Evolutionary conservation across 2,888 invertebrate species (phyloP).

Genomic region (Diarsia rubi): DNA sequence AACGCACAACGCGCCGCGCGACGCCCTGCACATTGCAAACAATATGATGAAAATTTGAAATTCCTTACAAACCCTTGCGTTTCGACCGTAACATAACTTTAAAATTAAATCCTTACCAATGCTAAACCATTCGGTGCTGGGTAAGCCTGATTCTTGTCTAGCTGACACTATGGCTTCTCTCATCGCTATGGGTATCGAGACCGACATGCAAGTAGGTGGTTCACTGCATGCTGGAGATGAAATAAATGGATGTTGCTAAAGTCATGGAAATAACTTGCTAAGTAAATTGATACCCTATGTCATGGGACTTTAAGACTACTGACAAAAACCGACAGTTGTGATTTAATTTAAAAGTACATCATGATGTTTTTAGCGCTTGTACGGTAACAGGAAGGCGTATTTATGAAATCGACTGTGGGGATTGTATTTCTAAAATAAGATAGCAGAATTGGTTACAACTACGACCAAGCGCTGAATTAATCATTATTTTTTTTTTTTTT

Average conservation of each 20-base stretch:
- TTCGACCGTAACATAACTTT: background rate
- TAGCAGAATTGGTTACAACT: background rate
- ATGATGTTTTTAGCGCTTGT: background rate
- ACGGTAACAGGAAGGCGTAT: background rate
- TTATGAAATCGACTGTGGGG: background rate
- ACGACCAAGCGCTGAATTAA: background rate
- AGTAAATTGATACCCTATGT: background rate
- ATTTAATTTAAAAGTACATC: background rate
- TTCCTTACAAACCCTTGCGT: too few species aligned
- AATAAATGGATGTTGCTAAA: background rate
- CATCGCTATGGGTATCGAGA: slow-evolving; percentile 88
- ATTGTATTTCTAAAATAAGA: background rate
- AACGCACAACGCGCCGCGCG: too few species aligned
- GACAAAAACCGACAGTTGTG: background rate
- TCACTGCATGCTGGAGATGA: slow-evolving; percentile 81
- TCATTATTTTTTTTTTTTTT: too few species aligned
- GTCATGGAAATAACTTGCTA: background rate
- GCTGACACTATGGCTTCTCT: slow-evolving; percentile 91
- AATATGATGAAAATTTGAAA: too few species aligned
- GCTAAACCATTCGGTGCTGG: slow-evolving; percentile 86
- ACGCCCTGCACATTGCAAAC: too few species aligned
- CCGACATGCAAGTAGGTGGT: slow-evolving; percentile 82
- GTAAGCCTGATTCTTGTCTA: slow-evolving; percentile 89
- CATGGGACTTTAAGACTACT: background rate
- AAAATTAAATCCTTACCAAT: slow-evolving; percentile 82